A percentile compares a stretch with the other conserved stretches of the same genome.
phyloP scores from a whole-genome alignment of 1,140 invertebrate species.

The Phthorimaea operculella region DNA sequence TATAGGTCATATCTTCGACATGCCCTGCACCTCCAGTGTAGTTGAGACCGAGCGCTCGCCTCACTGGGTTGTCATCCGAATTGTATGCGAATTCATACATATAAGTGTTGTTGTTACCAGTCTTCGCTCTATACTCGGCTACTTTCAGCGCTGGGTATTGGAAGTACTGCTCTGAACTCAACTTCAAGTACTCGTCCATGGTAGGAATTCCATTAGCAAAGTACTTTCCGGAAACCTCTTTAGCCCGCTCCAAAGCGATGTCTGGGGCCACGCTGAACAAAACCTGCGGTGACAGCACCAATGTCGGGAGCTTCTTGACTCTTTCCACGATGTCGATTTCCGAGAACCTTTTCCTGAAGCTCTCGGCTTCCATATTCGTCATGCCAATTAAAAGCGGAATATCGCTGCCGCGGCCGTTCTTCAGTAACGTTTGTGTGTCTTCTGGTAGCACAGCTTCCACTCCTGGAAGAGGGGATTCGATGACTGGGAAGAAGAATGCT shows the following conservation, averaged over 20 bases:
- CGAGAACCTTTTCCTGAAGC: conserved; percentile 35
- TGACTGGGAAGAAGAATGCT: conserved; percentile 37
- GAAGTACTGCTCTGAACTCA: conserved; percentile 38
- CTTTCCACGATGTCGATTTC: conserved; percentile 33
- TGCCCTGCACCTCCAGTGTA: conserved; percentile 45
- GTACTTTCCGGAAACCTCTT: conserved; percentile 28
- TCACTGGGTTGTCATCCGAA: conserved; percentile 28
- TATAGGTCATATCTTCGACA: conserved; percentile 46
- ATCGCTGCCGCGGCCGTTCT: conserved; percentile 32
- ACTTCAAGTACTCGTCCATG: conserved; percentile 34
- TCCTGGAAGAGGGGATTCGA: conserved; percentile 34
- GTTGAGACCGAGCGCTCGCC: conserved; percentile 19
- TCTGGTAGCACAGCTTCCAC: conserved; percentile 39
- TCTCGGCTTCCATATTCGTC: conserved; percentile 41
- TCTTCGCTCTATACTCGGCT: conserved; percentile 23
- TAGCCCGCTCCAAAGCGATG: conserved; percentile 17
- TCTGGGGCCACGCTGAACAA: conserved; percentile 24
- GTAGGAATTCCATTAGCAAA: conserved; percentile 26
- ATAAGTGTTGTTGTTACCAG: conserved; percentile 25
- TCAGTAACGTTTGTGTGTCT: conserved; percentile 40
- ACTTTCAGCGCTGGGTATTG: conserved; percentile 41
- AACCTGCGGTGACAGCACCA: conserved; percentile 25
- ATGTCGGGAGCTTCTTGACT: conserved; percentile 26
- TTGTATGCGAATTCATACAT: conserved; percentile 44
- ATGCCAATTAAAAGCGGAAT: conserved; percentile 46